A percentile compares a stretch with the other conserved stretches of the same genome.
phyloP scores from a whole-genome alignment of 2,113 vertebrate species.

The Hippocampus zosterae region DNA sequence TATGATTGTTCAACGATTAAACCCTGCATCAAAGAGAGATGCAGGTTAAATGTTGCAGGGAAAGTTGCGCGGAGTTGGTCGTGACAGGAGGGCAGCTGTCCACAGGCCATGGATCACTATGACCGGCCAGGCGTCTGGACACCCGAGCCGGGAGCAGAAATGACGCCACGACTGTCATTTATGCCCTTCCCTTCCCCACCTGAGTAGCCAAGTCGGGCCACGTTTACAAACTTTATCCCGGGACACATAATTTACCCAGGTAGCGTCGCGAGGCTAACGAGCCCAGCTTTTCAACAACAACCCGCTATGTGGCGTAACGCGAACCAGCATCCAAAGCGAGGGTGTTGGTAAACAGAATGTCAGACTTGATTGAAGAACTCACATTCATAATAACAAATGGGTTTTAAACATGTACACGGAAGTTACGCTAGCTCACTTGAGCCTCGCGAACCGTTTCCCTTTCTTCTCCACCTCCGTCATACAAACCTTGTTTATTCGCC shows the following conservation, averaged over 20 bases:
- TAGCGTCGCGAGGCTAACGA: neutral
- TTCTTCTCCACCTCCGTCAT: constrained; percentile 11
- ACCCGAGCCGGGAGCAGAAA: constrained; percentile 1
- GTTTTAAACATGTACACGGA: neutral
- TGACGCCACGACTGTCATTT: constrained; percentile 3
- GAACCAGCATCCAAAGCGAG: neutral
- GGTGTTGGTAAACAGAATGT: neutral
- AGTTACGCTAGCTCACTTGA: neutral
- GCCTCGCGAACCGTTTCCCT: neutral
- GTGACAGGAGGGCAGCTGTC: neutral
- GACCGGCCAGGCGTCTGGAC: neutral
- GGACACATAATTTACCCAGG: neutral
- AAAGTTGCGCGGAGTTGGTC: neutral
- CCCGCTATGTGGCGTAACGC: neutral
- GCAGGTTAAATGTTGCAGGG: no score
- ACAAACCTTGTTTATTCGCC: constrained; percentile 77
- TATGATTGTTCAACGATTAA: no score
- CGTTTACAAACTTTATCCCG: constrained; percentile 7
- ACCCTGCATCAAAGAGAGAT: no score
- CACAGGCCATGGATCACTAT: neutral
- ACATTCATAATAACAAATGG: neutral
- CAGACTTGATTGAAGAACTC: neutral
- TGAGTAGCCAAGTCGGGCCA: neutral
- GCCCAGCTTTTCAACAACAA: neutral
- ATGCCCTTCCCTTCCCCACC: neutral